phyloP scores from a whole-genome alignment of 2,888 invertebrate species.

The Prosopocoilus inquinatus region DNA sequence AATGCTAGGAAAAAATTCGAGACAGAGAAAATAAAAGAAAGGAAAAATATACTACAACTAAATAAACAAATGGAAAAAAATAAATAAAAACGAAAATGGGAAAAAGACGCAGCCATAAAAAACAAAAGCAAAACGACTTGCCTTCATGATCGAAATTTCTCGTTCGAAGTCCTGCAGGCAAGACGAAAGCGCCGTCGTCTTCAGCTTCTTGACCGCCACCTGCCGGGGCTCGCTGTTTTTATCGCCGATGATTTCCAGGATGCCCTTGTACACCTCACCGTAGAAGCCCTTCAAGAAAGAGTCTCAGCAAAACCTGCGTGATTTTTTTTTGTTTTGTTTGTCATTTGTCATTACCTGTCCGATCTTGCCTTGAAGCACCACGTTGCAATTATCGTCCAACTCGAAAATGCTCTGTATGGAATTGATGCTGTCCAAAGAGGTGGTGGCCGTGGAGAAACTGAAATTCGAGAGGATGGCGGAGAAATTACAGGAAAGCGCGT shows the following conservation, averaged over 20 bases:
- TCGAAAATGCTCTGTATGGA: conserved; percentile 58
- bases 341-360: conserved; percentile 54
- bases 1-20: too few relatives aligned
- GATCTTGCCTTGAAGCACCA: conserved; percentile 60
- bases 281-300: conserved; percentile 69
- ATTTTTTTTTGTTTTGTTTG: too few relatives aligned
- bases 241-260: conserved; percentile 58
- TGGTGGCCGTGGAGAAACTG: conserved; percentile 44
- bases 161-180: conserved; percentile 73
- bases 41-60: too few relatives aligned
- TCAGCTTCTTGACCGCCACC: conserved; percentile 70
- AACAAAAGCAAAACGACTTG: conserved; percentile 41
- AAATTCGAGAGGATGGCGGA: conserved; percentile 45
- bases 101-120: too few relatives aligned
- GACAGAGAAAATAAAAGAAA: too few relatives aligned
- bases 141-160: conserved; percentile 87
- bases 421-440: conserved; percentile 48
- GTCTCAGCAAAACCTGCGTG: not conserved
- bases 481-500: conserved; percentile 43
- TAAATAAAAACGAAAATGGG: too few relatives aligned
- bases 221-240: conserved; percentile 53
- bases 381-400: conserved; percentile 57
- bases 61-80: too few relatives aligned
- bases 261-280: conserved; percentile 80
- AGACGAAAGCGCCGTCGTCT: conserved; percentile 52